Evolutionary conservation across 2,113 vertebrate species (phyloP), one percentile per base, ranked within the genome.

Genomic region (Myotis davidii): DNA sequence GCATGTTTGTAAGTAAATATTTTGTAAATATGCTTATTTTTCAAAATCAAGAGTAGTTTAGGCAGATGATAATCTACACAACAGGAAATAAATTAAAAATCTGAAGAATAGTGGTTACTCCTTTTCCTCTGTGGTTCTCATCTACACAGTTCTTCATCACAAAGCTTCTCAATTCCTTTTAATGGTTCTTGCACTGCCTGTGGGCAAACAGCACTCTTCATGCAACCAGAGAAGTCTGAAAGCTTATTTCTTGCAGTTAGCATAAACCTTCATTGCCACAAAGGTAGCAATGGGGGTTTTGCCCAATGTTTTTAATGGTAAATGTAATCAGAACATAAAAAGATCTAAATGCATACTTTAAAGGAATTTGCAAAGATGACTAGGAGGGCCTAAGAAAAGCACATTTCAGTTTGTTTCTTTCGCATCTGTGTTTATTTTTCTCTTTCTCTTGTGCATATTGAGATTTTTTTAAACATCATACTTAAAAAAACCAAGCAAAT

Each of bases 401-500:
- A 92, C 69, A 95, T 85, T 96, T 96, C 77, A 25, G 37, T 21
- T 91, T 70, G 34, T 77, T 67, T 93, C 85, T 79, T 97, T 95
- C 25, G 32, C 73, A 96, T 98, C 90, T 95, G 83, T 97, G 85
- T 98, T 98, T 98, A 85, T 81, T 97, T 98, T 77, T 42, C 14
- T 95, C 93, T 91, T 94, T 96, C 91, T 96, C 95, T 92, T 96
- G 70, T 95, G 90, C 70, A 94, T 97, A 97, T 97, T 98, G 95
- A 98, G 96, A 94, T 96, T 93, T 97, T 98, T 97, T 97, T 97
- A 8, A 96, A 97, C 97, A 97, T 95, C 93, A 45, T 94, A 96
- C 97, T 98, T 98, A 98, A 94, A 97, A 97, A 98, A 97, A 92
- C 94, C 45, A 96, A 97, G 91, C 97, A 97, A 97, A 98, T 97